Conservation (phyloP, 2,113 vertebrate genomes). For the Tricholaema leucomelas region DNA sequence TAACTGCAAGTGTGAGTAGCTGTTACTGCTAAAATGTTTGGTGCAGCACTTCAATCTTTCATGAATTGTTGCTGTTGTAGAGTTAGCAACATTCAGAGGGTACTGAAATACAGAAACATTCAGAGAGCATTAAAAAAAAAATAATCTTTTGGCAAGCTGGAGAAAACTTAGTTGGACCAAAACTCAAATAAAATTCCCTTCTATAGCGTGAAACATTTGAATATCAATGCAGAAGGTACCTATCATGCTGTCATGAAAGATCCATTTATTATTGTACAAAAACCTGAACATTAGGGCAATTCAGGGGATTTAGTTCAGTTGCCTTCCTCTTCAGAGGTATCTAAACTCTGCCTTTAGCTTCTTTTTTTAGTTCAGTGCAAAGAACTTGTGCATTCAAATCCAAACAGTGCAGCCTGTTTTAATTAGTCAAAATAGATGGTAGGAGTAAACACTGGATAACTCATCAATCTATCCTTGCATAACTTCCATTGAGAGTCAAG, state of each 20-base stretch:
- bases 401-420: not conserved
- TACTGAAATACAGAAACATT: not conserved
- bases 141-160: not conserved
- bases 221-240: not conserved
- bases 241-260: not conserved
- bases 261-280: not conserved
- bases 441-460: not conserved
- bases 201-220: not conserved
- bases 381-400: not conserved
- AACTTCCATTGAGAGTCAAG: not conserved
- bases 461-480: not conserved
- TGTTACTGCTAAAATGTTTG: not conserved
- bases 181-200: not conserved
- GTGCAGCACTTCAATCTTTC: not conserved
- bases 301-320: not conserved
- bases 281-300: not conserved
- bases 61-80: not conserved
- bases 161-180: not conserved
- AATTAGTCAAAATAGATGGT: not conserved
- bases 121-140: not conserved
- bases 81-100: not conserved
- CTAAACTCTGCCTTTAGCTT: too few relatives aligned
- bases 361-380: not conserved
- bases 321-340: not conserved
- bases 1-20: not conserved